A percentile compares a stretch with the other conserved stretches of the same genome.
Evolutionary conservation across 2,113 vertebrate genomes (phyloP).

Genomic region (Melanotaenia duboulayi): DNA sequence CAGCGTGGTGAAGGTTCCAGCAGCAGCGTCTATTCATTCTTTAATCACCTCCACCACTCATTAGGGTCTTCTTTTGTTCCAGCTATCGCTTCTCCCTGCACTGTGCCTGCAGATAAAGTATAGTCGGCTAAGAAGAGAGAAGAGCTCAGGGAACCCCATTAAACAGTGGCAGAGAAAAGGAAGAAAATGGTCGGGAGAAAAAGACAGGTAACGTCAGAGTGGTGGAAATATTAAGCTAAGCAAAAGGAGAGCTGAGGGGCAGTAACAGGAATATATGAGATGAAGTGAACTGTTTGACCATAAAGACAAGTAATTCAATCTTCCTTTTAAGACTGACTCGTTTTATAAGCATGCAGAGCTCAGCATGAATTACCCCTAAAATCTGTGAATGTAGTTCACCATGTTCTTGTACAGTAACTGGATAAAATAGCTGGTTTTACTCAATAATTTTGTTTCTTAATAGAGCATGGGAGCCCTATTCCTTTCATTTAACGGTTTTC

Average conservation of each 20-base stretch:
- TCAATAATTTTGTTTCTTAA: slow-evolving; percentile 6
- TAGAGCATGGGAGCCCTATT: background rate
- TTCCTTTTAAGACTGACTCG: slow-evolving; percentile 28
- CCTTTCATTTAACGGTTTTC: slow-evolving; percentile 6
- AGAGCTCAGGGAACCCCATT: slow-evolving; percentile 62
- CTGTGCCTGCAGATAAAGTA: slow-evolving; percentile 67
- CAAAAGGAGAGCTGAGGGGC: slow-evolving; percentile 37
- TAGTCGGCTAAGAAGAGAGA: slow-evolving; percentile 44
- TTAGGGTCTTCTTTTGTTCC: slow-evolving; percentile 76
- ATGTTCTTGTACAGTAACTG: background rate
- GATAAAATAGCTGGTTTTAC: slow-evolving; percentile 22
- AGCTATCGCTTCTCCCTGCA: slow-evolving; percentile 38
- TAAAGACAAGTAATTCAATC: slow-evolving; percentile 38
- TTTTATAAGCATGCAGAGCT: slow-evolving; percentile 26
- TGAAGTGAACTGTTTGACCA: slow-evolving; percentile 17
- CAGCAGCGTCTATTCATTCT: slow-evolving; percentile 65
- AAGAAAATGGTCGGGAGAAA: slow-evolving; percentile 30
- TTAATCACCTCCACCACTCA: slow-evolving; percentile 79
- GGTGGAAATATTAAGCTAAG: slow-evolving; percentile 49
- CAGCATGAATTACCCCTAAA: slow-evolving; percentile 11
- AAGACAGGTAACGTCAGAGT: slow-evolving; percentile 26
- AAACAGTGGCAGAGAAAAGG: slow-evolving; percentile 50
- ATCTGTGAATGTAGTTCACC: background rate
- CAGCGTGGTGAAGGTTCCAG: slow-evolving; percentile 50
- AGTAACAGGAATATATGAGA: slow-evolving; percentile 38